Base-by-base conservation (phyloP, 2,797 vertebrate species). In the Pangasius krempfi region DNA sequence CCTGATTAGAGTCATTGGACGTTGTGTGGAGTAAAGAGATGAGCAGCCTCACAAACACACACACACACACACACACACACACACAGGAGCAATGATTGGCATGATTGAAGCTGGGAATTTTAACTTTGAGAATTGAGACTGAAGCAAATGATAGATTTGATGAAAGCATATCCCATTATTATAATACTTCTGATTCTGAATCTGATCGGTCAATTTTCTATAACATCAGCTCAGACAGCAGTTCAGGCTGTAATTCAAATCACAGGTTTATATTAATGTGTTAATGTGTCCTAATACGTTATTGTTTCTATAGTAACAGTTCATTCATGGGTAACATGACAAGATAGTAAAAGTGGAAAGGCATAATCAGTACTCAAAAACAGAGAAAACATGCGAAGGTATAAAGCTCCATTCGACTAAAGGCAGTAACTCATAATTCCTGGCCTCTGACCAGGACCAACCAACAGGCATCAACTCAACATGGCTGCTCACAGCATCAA, bases 1-100 rank as follows among this genome's bases (percentile, higher is more conserved):
- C 86, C 84, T 72, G 78, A 83, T 89, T 89, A 87, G 56, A 90
- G 85, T 88, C 87, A 88, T 66, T 58, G 58, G 5, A 87, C 62
- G 84, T 20, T 60, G 66, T 54, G 25, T 50, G 13, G 13, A n/a
- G 73, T 76, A 18, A 78, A 58, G 62, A 82, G 30, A 20, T 84
- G 80, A 81, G 68, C 73, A 79, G 50, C 44, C 47, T 40, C 18
- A 22, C 37, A 16, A 25, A 76, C 13, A 76, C 16, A n/a, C 70
- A 58, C 78, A 83, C 44, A 76, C 44, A 76, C 52, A 25, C 56
- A 84, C 16, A 82, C 27, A 18, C 66, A 79, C 70, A 76, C 18
- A 12, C 66, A 78, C 20, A 86, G 75, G 82, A 30, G 8, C 25
- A 75, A 7, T 88, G 84, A 90, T 78, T 90, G 68, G 54, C 85